Base-by-base conservation (phyloP, 2,113 vertebrate species). In the Hiodon alosoides region DNA sequence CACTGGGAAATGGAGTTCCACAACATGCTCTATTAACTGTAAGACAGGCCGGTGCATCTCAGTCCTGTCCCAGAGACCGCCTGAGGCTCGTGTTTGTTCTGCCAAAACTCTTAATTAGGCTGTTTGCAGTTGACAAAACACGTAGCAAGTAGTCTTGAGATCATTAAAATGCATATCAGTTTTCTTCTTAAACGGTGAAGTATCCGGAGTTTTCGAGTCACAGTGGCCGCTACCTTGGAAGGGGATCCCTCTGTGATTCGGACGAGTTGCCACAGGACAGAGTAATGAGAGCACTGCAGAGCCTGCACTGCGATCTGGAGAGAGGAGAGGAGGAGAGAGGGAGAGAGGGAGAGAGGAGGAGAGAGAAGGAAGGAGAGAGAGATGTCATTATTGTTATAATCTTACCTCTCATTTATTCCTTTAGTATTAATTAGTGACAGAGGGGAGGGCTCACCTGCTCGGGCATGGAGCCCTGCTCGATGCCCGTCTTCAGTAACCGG, bases 191-290 rank as follows among this genome's bases (percentile, higher is more conserved):
- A 31, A 31, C 31, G 0, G 31, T 31, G 31, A 31, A 31, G 31
- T 31, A 31, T 31, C 31, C 31, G 31, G 31, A 31, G 2, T 31
- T 31, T 31, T 2, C 31, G 31, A 31, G 31, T 31, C 31, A 31
- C 31, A 31, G 31, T 31, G 31, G 31, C 31, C 31, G 31, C 31
- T 79, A 91, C 97, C 94, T 98, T 99, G 87, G 94, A 95, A 82
- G 97, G 97, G 75, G 93, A 93, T 67, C 97, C 96, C 81, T 99
- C 96, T 48, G 97, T 98, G 88, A 98, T 94, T 84, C 97, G 98
- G 85, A 99, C 97, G 89, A 99, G 92, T 89, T 99, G 97, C 97
- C 96, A 99, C 53, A 99, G 94, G 88, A 99, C 94, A 68, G 97
- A 98, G 89, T 99, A 99, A 89, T 99, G 97, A 76, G 96, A 98